A percentile compares a stretch with the other conserved stretches of the same genome.
phyloP scores from a whole-genome alignment of 2,113 vertebrate genomes.

The Gadus chalcogrammus region DNA sequence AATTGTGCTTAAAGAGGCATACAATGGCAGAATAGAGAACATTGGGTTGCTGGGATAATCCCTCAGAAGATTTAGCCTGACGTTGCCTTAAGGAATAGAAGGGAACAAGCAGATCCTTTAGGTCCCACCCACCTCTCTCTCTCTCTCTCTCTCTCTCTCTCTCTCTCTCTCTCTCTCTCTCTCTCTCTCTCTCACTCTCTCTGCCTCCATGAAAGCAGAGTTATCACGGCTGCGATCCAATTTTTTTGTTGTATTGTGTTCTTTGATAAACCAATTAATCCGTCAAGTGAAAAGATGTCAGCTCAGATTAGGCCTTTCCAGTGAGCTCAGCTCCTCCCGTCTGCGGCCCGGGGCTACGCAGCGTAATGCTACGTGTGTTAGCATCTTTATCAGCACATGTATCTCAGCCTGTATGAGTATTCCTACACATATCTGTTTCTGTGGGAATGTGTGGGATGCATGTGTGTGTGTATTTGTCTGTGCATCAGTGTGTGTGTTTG shows the following conservation, averaged over 20 bases:
- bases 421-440: no score
- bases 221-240: constrained; percentile 64
- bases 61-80: constrained; percentile 72
- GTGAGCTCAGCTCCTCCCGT: constrained; percentile 56
- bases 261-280: constrained; percentile 76
- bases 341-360: constrained; percentile 46
- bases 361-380: constrained; percentile 23
- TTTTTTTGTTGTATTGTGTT: constrained; percentile 67
- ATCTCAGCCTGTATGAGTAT: neutral
- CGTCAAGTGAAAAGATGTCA: constrained; percentile 72
- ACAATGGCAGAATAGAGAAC: constrained; percentile 72
- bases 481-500: no score
- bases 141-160: constrained; percentile 15
- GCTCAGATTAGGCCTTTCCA: constrained; percentile 65
- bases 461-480: neutral
- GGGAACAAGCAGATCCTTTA: constrained; percentile 56
- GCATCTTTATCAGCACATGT: constrained; percentile 10
- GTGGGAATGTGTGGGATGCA: neutral
- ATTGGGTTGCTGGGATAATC: constrained; percentile 77
- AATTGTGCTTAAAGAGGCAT: constrained; percentile 73
- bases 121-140: constrained; percentile 33
- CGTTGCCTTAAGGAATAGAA: constrained; percentile 68
- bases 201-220: constrained; percentile 46
- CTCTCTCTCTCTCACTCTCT: constrained; percentile 24
- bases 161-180: constrained; percentile 48